A percentile compares a stretch with the other conserved stretches of the same genome.
Evolutionary conservation across 2,888 invertebrate genomes (phyloP).

Genomic region (Agrochola lychnidis): DNA sequence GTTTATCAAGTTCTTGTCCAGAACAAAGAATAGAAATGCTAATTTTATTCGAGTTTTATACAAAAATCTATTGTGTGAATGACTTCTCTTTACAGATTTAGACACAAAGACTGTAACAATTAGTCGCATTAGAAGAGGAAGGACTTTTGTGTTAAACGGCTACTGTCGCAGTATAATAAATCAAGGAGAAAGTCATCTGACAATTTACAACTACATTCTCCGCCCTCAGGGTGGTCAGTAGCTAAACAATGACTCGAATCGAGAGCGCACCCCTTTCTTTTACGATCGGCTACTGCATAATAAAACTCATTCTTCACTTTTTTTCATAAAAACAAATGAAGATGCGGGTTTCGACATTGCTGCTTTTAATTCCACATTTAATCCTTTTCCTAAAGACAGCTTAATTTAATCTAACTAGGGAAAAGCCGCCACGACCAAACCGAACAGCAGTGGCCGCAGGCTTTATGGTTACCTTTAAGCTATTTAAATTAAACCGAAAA

Average conservation of each 20-base stretch:
- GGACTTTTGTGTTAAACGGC: constrained; percentile 67
- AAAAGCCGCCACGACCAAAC: constrained; percentile 25
- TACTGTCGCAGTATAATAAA: constrained; percentile 76
- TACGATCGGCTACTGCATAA: constrained; percentile 82
- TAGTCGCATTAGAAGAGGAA: constrained; percentile 55
- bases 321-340: constrained; percentile 60
- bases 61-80: constrained; percentile 55
- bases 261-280: constrained; percentile 80
- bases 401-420: constrained; percentile 40
- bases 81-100: constrained; percentile 46
- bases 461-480: background rate
- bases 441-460: constrained; percentile 9
- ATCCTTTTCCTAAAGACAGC: constrained; percentile 29
- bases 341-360: constrained; percentile 56
- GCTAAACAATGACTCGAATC: constrained; percentile 72
- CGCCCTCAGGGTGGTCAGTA: constrained; percentile 77
- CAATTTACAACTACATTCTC: constrained; percentile 75
- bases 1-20: constrained; percentile 50
- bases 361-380: constrained; percentile 43
- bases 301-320: constrained; percentile 80
- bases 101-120: constrained; percentile 60
- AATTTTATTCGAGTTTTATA: constrained; percentile 60
- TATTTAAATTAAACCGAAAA: constrained; percentile 12
- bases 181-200: constrained; percentile 74
- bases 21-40: constrained; percentile 61